Evolutionary conservation across 2,888 invertebrate species (phyloP).

Genomic region (Spilarctia lutea): DNA sequence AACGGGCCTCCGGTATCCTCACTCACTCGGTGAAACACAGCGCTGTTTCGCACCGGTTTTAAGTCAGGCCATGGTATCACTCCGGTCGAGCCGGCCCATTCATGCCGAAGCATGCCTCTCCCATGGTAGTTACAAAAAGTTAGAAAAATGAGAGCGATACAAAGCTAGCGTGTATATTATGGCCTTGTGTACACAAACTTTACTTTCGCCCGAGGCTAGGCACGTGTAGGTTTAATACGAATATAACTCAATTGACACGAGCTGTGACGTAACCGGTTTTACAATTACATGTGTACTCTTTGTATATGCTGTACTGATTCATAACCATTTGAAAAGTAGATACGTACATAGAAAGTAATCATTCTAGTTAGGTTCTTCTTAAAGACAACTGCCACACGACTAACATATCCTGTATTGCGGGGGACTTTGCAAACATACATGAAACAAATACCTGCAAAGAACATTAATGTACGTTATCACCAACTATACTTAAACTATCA

Average conservation of each 20-base stretch:
- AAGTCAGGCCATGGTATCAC: too few relatives aligned
- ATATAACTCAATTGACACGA: slow-evolving; percentile 49
- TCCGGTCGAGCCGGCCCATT: too few relatives aligned
- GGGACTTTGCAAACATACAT: too few relatives aligned
- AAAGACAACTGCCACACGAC: background rate
- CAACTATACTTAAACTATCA: too few relatives aligned
- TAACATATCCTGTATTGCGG: too few relatives aligned
- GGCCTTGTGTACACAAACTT: slow-evolving; percentile 12
- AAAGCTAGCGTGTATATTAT: background rate
- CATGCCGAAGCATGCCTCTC: too few relatives aligned
- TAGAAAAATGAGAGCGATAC: slow-evolving; percentile 1
- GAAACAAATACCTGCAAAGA: too few relatives aligned
- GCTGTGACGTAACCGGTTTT: slow-evolving; percentile 28
- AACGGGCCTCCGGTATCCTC: too few relatives aligned
- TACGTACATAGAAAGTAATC: background rate
- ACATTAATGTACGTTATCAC: too few relatives aligned
- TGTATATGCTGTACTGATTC: slow-evolving; percentile 13
- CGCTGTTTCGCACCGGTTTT: too few relatives aligned
- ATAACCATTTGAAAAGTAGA: background rate
- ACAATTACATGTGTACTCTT: slow-evolving; percentile 26
- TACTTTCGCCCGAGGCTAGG: slow-evolving; percentile 38
- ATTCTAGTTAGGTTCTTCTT: background rate
- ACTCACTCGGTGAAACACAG: too few relatives aligned
- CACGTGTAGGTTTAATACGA: slow-evolving; percentile 45
- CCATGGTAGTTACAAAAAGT: too few relatives aligned